phyloP scores from a whole-genome alignment of 2,113 vertebrate genomes.

The Actenoides lindsayi region DNA sequence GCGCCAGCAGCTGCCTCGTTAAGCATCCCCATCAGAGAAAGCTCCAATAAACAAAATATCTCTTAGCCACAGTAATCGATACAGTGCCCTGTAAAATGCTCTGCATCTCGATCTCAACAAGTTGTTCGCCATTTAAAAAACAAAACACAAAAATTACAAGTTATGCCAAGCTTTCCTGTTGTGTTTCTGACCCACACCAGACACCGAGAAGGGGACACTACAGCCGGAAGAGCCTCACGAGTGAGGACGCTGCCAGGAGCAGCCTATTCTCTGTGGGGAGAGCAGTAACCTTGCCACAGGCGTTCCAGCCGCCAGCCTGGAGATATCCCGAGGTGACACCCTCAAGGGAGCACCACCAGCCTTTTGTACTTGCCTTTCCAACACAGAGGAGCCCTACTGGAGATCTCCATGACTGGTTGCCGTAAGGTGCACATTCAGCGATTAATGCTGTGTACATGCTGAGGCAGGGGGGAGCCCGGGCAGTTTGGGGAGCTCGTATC shows the following conservation, averaged over 20 bases:
- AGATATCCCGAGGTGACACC: background rate
- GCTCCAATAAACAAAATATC: rapidly evolving
- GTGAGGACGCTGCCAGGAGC: background rate
- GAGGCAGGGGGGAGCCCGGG: too few species aligned
- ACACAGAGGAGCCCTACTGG: background rate
- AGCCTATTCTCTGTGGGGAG: background rate
- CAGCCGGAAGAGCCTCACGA: background rate
- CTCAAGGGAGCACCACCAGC: rapidly evolving
- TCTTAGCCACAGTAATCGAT: background rate
- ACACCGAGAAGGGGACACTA: background rate
- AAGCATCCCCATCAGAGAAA: background rate
- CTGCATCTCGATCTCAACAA: background rate
- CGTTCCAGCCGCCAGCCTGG: background rate
- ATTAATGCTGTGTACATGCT: rapidly evolving
- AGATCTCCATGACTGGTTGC: background rate
- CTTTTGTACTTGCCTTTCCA: background rate
- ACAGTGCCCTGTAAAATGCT: rapidly evolving
- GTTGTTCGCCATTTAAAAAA: background rate
- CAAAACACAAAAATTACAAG: background rate
- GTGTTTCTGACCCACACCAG: background rate
- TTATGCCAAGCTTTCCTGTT: background rate
- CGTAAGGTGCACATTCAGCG: rapidly evolving
- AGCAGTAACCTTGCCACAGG: rapidly evolving
- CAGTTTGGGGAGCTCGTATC: background rate
- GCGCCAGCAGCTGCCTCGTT: background rate